Evolutionary conservation across 2,113 vertebrate species (phyloP).

Genomic region (Nycticebus coucang): DNA sequence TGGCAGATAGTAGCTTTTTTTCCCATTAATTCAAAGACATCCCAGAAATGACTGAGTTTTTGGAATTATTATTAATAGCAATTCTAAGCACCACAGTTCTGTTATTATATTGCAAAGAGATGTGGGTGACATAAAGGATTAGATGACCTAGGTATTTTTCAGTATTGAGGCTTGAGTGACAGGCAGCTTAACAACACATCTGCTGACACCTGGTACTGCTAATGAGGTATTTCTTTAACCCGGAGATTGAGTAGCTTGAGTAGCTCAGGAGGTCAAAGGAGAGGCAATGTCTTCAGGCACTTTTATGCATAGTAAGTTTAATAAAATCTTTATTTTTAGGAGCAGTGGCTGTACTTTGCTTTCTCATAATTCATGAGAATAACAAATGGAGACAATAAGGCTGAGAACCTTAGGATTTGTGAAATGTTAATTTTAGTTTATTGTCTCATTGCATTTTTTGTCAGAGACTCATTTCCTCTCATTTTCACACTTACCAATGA

Average conservation of each 20-base stretch:
- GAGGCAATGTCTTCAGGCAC: not conserved
- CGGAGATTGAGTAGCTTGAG: not conserved
- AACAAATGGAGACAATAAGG: constrained; percentile 21
- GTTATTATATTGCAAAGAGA: constrained; percentile 12
- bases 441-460: constrained; percentile 54
- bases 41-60: not conserved
- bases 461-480: constrained; percentile 57
- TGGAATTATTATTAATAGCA: not conserved
- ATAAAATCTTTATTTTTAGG: constrained; percentile 45
- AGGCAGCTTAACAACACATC: constrained; percentile 13
- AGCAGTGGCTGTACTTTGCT: not conserved
- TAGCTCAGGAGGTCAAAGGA: not conserved
- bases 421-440: constrained; percentile 52
- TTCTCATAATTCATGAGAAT: constrained; percentile 9
- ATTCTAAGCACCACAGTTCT: not conserved
- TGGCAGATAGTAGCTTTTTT: not conserved
- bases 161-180: not conserved
- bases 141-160: not conserved
- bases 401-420: not conserved
- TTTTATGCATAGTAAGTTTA: constrained; percentile 11
- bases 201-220: not conserved
- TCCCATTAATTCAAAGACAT: not conserved
- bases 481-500: constrained; percentile 52
- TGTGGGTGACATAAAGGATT: not conserved
- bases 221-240: constrained; percentile 32